Evolutionary conservation across 2,888 invertebrate genomes (phyloP).

Genomic region (Rhagonycha fulva): DNA sequence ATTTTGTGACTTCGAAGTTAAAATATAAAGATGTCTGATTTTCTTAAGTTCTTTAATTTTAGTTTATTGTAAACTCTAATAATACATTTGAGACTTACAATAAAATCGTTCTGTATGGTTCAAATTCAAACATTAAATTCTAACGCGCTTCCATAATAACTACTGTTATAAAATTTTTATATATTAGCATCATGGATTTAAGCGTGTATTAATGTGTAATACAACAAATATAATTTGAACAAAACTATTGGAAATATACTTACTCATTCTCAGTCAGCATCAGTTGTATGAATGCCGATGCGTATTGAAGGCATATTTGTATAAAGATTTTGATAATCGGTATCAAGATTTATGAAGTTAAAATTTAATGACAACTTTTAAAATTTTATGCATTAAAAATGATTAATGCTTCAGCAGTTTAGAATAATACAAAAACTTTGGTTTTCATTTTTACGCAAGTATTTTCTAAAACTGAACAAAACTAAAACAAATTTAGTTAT

Average conservation of each 20-base stretch:
- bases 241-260: too few relatives aligned
- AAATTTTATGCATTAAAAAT: too few relatives aligned
- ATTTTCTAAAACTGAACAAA: background rate
- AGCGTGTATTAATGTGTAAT: too few relatives aligned
- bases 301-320: background rate
- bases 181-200: background rate
- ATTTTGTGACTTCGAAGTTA: slow-evolving; percentile 13
- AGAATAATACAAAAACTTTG: too few relatives aligned
- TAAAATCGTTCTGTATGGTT: background rate
- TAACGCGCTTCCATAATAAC: background rate
- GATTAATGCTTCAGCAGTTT: too few relatives aligned
- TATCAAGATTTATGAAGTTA: too few relatives aligned
- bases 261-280: too few relatives aligned
- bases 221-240: too few relatives aligned
- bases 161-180: background rate
- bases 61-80: background rate
- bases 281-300: background rate
- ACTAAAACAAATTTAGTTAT: background rate
- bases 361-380: too few relatives aligned
- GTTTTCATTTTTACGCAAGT: too few relatives aligned
- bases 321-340: too few relatives aligned
- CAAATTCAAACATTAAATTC: background rate
- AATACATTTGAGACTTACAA: background rate
- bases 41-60: slow-evolving; percentile 5
- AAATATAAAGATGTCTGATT: slow-evolving; percentile 23